Evolutionary conservation across 92 coral and sea anemone genomes (phyloP), one percentile per base, ranked within the genome.

Genomic region (Paragorgia papillata): DNA sequence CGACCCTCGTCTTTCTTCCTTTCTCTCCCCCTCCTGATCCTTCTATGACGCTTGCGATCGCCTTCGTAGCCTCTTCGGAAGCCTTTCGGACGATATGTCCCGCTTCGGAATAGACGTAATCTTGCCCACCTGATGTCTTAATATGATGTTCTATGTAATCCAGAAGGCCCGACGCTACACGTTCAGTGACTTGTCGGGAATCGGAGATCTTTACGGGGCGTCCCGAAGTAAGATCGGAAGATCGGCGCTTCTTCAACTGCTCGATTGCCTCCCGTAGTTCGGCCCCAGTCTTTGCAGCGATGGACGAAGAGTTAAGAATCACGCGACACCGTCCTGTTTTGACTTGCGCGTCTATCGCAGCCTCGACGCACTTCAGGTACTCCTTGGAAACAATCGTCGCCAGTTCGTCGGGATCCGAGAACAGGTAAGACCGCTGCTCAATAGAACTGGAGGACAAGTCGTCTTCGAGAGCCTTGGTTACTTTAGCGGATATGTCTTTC

Each of bases 91-190:
- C 78, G 64, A 71, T 53, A 25, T 53, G 57, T 26, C 63, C 58
- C 3, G 78, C 63, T 18, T 71, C 78, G 9, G 78, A 71, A 31
- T 26, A 71, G 18, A 30, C 78, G n/a, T 71, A 71, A 29, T 71
- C 78, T 4, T 68, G 27, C 30, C 78, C 78, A 12, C 17, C 50
- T 1, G 78, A 51, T 17, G 37, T 53, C 24, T 24, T 55, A 20
- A 71, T 37, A 17, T 41, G 46, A 15, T 71, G 14, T 28, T 71
- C 63, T 30, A 71, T 71, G 51, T 68, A 69, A 17, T 82, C 88
- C 43, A 75, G 79, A 51, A 86, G 82, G 3, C 75, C 80, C 28
- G 87, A 80, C 9, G 76, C 75, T 9, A 82, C 71, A 48, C 87
- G 89, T 18, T 54, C 83, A 28, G 73, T 63, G 29, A 53, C 79